Evolutionary conservation across 2,888 invertebrate genomes (phyloP).

Genomic region (Luffia ferchaultella): DNA sequence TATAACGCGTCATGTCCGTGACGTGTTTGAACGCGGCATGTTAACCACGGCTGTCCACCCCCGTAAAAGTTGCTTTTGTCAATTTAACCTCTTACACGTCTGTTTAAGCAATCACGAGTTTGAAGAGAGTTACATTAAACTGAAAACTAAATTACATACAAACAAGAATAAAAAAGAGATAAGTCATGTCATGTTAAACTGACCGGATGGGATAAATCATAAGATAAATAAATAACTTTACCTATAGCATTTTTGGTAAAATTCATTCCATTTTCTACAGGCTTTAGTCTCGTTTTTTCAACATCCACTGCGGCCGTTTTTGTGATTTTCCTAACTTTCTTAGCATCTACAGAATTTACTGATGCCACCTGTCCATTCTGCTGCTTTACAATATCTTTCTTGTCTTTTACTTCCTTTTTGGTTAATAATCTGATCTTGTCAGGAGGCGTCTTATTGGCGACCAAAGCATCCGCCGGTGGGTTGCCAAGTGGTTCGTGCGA

Average conservation of each 20-base stretch:
- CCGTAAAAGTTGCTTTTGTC: too few relatives aligned
- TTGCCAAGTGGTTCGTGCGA: conserved; percentile 44
- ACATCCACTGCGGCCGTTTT: conserved; percentile 34
- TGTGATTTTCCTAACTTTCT: conserved; percentile 38
- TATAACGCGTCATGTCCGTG: too few relatives aligned
- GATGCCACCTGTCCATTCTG: conserved; percentile 26
- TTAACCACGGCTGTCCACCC: too few relatives aligned
- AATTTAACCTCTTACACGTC: too few relatives aligned
- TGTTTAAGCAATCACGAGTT: too few relatives aligned
- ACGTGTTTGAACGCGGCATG: too few relatives aligned
- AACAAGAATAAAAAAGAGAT: too few relatives aligned
- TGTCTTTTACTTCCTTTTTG: conserved; percentile 49
- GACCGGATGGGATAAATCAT: too few relatives aligned
- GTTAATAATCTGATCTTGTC: conserved; percentile 49
- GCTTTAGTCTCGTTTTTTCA: conserved; percentile 33
- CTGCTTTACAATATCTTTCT: conserved; percentile 45
- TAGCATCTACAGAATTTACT: conserved; percentile 40
- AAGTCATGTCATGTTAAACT: too few relatives aligned
- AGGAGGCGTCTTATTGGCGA: conserved; percentile 38
- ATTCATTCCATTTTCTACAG: conserved; percentile 35
- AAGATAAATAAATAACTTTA: conserved; percentile 22
- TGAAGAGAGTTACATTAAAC: too few relatives aligned
- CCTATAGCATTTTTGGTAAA: conserved; percentile 31
- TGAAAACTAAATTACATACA: too few relatives aligned
- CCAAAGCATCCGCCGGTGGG: conserved; percentile 42